These are phyloP conservation scores for Tenthredo notha DNA, from an alignment of 2,888 invertebrate species.

Conservation along the genomic window DNA sequence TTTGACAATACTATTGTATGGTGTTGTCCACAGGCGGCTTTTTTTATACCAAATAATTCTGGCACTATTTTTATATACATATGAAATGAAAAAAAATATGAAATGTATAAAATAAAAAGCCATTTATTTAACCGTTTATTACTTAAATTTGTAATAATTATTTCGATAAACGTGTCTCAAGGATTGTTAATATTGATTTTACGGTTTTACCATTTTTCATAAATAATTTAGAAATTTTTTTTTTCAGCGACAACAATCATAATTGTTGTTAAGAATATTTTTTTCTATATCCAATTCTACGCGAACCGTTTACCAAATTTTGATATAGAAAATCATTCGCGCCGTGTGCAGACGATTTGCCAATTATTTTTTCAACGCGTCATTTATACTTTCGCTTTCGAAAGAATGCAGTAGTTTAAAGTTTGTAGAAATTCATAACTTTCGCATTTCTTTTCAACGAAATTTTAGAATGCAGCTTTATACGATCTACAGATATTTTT, in stretches of 20 bases:
- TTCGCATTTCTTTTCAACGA: neutral
- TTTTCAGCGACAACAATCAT: too few relatives aligned
- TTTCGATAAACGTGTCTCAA: neutral
- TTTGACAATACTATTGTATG: slow-evolving; percentile 84
- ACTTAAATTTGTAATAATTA: neutral
- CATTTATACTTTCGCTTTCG: neutral
- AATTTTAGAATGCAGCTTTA: too few relatives aligned
- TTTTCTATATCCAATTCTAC: neutral
- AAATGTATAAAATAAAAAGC: slow-evolving; percentile 39
- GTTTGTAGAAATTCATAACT: neutral
- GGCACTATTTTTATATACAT: slow-evolving; percentile 75
- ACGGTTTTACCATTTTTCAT: neutral
- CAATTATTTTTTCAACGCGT: neutral
- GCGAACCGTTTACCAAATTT: neutral
- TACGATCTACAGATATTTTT: too few relatives aligned
- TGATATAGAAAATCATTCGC: neutral
- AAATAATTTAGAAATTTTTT: neutral
- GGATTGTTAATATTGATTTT: neutral
- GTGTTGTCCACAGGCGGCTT: slow-evolving; percentile 90
- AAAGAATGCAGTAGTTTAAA: neutral
- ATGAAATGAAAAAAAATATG: neutral
- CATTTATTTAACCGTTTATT: slow-evolving; percentile 55
- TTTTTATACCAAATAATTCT: slow-evolving; percentile 81
- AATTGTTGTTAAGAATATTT: too few relatives aligned
- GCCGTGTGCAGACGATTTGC: neutral